A percentile compares a stretch with the other conserved stretches of the same genome.
These are phyloP conservation scores for Halictus ligatus DNA, from an alignment of 2,888 invertebrate genomes.

Conservation along the genomic window DNA sequence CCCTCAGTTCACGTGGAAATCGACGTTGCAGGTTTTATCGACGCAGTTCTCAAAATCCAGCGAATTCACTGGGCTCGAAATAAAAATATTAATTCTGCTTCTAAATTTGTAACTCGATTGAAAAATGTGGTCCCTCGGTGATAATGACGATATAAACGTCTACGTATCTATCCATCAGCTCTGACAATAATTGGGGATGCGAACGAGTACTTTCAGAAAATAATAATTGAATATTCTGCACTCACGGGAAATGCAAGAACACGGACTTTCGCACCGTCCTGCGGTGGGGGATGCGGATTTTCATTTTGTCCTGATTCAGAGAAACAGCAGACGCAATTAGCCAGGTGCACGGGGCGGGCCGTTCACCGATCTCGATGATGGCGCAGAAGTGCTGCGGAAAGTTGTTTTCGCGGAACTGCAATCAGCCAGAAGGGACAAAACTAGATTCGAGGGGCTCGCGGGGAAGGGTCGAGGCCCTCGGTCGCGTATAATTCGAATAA, in stretches of 20 bases:
- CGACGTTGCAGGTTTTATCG: background rate
- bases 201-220: too few relatives aligned
- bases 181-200: background rate
- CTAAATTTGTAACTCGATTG: too few relatives aligned
- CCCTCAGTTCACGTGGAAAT: background rate
- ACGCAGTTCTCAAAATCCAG: background rate
- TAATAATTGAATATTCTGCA: too few relatives aligned
- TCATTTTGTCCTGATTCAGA: too few relatives aligned
- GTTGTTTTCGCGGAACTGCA: background rate
- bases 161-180: too few relatives aligned
- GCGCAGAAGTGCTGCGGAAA: background rate
- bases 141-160: too few relatives aligned
- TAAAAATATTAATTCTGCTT: background rate
- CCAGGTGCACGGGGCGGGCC: background rate
- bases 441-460: background rate
- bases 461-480: background rate
- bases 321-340: background rate
- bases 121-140: too few relatives aligned
- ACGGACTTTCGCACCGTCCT: too few relatives aligned
- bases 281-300: too few relatives aligned
- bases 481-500: constrained; percentile 18
- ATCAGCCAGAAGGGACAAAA: background rate
- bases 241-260: too few relatives aligned
- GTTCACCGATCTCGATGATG: background rate
- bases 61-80: too few relatives aligned